These are phyloP conservation scores for Scatophagus argus DNA, from an alignment of 2,113 vertebrate genomes.

Conservation along the genomic window DNA sequence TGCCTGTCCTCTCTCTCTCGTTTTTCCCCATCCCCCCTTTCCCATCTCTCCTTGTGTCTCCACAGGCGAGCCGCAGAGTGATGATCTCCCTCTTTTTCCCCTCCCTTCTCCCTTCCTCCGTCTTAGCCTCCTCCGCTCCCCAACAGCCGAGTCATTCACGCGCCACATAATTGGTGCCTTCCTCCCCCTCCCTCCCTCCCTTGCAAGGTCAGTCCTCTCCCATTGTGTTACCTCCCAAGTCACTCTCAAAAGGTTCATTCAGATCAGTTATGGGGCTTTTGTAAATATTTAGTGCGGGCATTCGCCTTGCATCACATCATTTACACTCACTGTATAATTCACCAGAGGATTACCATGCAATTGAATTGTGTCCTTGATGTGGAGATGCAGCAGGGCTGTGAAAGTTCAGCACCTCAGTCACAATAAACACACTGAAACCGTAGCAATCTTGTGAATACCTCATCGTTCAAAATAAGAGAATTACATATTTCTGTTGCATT, in stretches of 20 bases:
- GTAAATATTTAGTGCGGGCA: constrained; percentile 77
- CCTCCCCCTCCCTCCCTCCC: constrained; percentile 31
- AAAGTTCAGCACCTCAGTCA: constrained; percentile 18
- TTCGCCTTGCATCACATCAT: constrained; percentile 51
- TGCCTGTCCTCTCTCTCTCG: not conserved
- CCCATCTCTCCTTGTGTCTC: constrained; percentile 35
- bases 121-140: constrained; percentile 50
- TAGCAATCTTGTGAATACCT: not conserved
- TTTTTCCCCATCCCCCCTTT: not conserved
- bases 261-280: constrained; percentile 73
- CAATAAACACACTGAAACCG: constrained; percentile 6
- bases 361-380: constrained; percentile 60
- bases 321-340: constrained; percentile 61
- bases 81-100: constrained; percentile 10
- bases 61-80: constrained; percentile 41
- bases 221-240: constrained; percentile 67
- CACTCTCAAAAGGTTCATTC: constrained; percentile 72
- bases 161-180: constrained; percentile 68
- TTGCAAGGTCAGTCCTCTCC: constrained; percentile 73
- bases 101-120: constrained; percentile 16
- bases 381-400: constrained; percentile 6
- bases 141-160: constrained; percentile 68
- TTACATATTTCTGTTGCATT: not conserved
- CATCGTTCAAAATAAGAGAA: constrained; percentile 11
- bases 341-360: constrained; percentile 50